Conservation (phyloP, 2,797 vertebrate genomes). For the Rhynchotus rufescens region DNA sequence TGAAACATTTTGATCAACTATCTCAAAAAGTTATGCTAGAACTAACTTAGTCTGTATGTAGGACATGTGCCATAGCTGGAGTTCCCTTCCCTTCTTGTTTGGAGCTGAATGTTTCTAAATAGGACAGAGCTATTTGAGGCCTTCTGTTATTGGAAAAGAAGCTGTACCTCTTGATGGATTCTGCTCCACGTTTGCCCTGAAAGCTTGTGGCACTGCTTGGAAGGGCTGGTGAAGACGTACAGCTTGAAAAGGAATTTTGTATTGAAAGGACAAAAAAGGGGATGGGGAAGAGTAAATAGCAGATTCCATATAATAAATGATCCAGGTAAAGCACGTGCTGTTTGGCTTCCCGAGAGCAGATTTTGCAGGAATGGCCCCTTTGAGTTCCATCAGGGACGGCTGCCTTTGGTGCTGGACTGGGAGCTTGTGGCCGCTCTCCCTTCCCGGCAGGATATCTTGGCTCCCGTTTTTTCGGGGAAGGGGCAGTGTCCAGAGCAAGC, state of each 20-base stretch:
- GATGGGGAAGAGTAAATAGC: neutral
- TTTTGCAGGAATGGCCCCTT: neutral
- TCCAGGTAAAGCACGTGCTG: neutral
- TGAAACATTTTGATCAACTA: neutral
- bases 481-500: neutral
- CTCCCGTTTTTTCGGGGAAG: neutral
- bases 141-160: neutral
- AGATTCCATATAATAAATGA: neutral
- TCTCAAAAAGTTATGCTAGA: neutral
- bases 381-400: neutral
- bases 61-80: neutral
- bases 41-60: neutral
- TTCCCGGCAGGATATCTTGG: neutral
- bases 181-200: neutral
- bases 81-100: neutral
- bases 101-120: neutral
- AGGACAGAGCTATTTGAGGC: neutral
- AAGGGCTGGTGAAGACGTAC: neutral
- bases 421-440: rapidly evolving
- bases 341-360: neutral
- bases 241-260: neutral
- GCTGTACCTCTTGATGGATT: neutral
- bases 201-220: neutral
- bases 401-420: neutral
- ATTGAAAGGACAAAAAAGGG: neutral